Evolutionary conservation across 1,140 invertebrate genomes (phyloP), one percentile per base, ranked within the genome.

Genomic region (Drosophila prosaltans): DNA sequence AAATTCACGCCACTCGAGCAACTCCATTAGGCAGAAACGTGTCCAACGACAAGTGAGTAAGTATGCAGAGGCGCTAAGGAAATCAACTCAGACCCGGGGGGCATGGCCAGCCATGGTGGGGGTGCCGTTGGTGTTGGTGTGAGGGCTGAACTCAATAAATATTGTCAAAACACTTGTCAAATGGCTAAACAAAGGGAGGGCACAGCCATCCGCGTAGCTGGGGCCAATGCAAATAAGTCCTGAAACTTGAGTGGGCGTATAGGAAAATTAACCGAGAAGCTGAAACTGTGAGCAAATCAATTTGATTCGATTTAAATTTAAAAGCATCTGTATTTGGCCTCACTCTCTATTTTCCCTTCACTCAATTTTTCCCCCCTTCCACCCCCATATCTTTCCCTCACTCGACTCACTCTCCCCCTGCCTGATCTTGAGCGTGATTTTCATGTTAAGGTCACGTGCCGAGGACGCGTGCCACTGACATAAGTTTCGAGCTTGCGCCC

Each of bases 221-320:
- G 43, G 74, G 74, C 72, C 67, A 74, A 45, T 74, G 39, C 54
- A 39, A 65, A 74, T 61, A 40, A 48, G 61, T 62, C 66, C 78
- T 24, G 60, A 45, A 51, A 51, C 41, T 63, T 65, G 51, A 57
- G 58, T 65, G 73, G 83, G 83, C 80, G 77, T 77, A 62, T 45
- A 69, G 21, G 45, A 51, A 51, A 74, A 78, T 86, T 86, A 81
- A 73, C 70, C 76, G 72, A 55, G 58, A 45, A 69, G 78, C 59
- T 79, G 66, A 60, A 75, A 80, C 71, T 80, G 54, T 67, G 58
- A 77, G 80, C 78, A 89, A 89, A 89, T 89, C 84, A 89, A 89
- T 89, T 89, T 89, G 85, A 89, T 89, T 89, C 84, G 84, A 89
- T 89, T 89, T 89, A 89, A 90, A 89, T 88, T 88, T 88, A 88